Evolutionary conservation across 2,888 invertebrate species (phyloP), one percentile per base, ranked within the genome.

Genomic region (Eristalis arbustorum): DNA sequence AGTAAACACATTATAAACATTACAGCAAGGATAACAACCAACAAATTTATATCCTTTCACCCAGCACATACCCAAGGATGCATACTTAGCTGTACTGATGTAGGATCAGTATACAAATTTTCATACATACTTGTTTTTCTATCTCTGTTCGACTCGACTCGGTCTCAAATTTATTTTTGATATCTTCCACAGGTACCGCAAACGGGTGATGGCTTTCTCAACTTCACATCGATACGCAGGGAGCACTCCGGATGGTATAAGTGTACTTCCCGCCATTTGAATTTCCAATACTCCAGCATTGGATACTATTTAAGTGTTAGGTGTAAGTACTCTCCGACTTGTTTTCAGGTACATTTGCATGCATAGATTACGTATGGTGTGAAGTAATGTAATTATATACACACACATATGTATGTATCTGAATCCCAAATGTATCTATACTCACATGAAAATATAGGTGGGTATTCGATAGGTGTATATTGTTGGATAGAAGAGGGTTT

Each of bases 231-330:
- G 89, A 96, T 98, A 91, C 94, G 95, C 72, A 94, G 96, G 68
- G 95, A 96, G 88, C 97, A 98, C 93, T 97, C 96, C 78, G 98
- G 98, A 91, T 98, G 98, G 98, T 98, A 98, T 94, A 96, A 97
- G 92, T 98, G 98, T 93, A 96, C 97, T 72, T 96, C 97, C 78
- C 94, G 95, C 67, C 97, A 98, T 94, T 94, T 96, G 88, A 95
- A 97, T 90, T 96, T 96, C 40, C 96, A 96, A 92, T 98, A 97
- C 93, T 96, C 97, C 88, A 97, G 97, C 90, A 97, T 98, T 90
- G 98, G 97, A 85, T 98, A 98, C 94, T 98, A 96, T 92, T 95
- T 98, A 89, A 97, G 97, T 91, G 96, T 98, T 88, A 94, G 97
- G 93, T 95, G 98, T 98, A 93, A 96, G 97, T 96, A 92, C 22